Base-by-base conservation (phyloP, 2,888 invertebrate genomes). In the Drepana falcataria region DNA sequence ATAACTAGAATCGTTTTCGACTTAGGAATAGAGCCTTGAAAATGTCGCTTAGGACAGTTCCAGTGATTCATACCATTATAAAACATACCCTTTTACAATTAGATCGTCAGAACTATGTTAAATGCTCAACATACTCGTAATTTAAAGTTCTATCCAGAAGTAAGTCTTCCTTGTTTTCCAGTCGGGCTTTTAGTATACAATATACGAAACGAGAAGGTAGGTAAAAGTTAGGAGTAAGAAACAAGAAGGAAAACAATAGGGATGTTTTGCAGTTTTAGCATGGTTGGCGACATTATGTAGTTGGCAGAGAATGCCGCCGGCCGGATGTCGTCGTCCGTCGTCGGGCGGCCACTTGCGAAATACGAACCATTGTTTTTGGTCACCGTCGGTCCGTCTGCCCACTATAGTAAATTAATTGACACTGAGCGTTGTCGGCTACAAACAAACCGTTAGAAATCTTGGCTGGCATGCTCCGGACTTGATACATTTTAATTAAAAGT, bases 401-500 rank as follows among this genome's bases (percentile, higher is more conserved):
- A 85, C 85, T 86, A 84, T 83, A 81, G 75, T 72, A 84, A 87
- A 87, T 86, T 85, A 89, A 87, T 84, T 86, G 85, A 84, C 81
- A 81, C 75, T 73, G 74, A 83, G 83, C 77, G 74, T 74, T 72
- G 75, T 75, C 79, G 73, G 71, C 73, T 75, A 75, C 79, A 81
- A 80, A 84, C 73, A 81, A 81, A 79, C 76, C 66, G 75, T 79
- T 77, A 79, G 73, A 73, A 82, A 78, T 84, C 80, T 79, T n/a
- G n/a, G n/a, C n/a, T 65, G 64, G 66, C 81, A 73, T 71, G 69
- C 77, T 76, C 77, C 69, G 68, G 71, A 64, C 79, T 80, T 79
- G 80, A 83, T 85, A 85, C 83, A 79, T 83, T 88, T 88, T 86
- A 86, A 88, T 87, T 87, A 86, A 88, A 88, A 87, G 76, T 87